phyloP scores from a whole-genome alignment of 2,888 invertebrate species.

The Portevinia maculata region DNA sequence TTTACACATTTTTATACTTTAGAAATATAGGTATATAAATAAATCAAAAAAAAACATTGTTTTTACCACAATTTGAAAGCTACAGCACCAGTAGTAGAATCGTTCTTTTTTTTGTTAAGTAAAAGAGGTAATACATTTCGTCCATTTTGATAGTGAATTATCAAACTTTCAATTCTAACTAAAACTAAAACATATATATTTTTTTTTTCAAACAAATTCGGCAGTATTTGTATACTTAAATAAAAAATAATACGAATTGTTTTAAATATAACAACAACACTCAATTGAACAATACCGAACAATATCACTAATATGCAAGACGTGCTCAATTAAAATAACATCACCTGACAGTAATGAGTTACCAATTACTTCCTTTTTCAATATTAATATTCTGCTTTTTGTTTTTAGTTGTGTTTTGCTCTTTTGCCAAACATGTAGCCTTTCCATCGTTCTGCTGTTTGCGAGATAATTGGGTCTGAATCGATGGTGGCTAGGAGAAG shows the following conservation, averaged over 20 bases:
- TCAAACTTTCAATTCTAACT: constrained; percentile 33
- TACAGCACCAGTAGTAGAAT: constrained; percentile 71
- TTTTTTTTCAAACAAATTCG: constrained; percentile 2
- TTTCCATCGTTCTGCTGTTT: constrained; percentile 96
- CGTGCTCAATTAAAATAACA: constrained; percentile 59
- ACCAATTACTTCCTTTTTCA: constrained; percentile 17
- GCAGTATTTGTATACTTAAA: constrained; percentile 16
- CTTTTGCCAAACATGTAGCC: constrained; percentile 97
- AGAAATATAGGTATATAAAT: constrained; percentile 20
- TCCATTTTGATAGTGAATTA: constrained; percentile 27
- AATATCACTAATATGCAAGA: constrained; percentile 69
- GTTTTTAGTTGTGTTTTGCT: constrained; percentile 93
- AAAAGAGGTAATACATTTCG: constrained; percentile 72
- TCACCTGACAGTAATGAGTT: constrained; percentile 22
- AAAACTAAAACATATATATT: constrained; percentile 18
- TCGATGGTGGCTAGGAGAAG: constrained; percentile 94
- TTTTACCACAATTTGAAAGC: constrained; percentile 55
- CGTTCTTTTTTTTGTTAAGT: constrained; percentile 54
- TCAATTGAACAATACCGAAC: constrained; percentile 72
- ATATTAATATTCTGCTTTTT: constrained; percentile 55
- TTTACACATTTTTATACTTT: constrained; percentile 11
- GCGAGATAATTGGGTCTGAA: constrained; percentile 90
- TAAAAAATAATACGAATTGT: constrained; percentile 55
- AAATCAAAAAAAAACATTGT: constrained; percentile 48
- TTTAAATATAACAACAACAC: constrained; percentile 69